phyloP scores from a whole-genome alignment of 2,113 vertebrate species.

The Hassar affinis region DNA sequence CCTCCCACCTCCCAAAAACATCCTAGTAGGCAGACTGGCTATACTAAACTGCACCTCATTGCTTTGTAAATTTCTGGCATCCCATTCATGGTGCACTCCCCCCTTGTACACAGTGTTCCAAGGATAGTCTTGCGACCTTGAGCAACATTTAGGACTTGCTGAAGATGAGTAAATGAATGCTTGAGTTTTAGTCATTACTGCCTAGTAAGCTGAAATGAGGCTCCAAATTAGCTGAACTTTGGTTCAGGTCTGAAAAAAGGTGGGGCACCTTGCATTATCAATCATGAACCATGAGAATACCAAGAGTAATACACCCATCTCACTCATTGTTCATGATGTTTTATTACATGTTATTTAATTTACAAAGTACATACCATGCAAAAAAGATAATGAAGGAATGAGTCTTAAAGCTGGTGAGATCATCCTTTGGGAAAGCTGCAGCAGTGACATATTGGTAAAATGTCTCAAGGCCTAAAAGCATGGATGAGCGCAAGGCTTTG shows the following conservation, averaged over 20 bases:
- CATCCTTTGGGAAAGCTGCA: constrained; percentile 22
- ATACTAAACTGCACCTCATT: neutral
- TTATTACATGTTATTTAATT: neutral
- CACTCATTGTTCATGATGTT: neutral
- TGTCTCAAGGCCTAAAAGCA: constrained; percentile 23
- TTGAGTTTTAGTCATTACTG: neutral
- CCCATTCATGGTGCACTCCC: neutral
- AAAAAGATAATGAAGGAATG: neutral
- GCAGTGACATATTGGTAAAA: constrained; percentile 39
- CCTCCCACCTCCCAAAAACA: neutral
- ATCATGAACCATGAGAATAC: neutral
- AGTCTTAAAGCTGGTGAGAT: neutral
- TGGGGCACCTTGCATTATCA: neutral
- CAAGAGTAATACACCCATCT: neutral
- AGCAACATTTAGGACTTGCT: neutral
- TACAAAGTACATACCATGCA: neutral
- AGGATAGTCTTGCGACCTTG: neutral
- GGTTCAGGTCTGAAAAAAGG: neutral
- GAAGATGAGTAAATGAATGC: neutral
- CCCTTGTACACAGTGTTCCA: neutral
- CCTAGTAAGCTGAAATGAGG: neutral
- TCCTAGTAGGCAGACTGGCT: neutral
- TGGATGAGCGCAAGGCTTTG: constrained; percentile 14
- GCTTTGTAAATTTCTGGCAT: neutral
- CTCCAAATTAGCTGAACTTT: neutral